A percentile compares a stretch with the other conserved stretches of the same genome.
These are phyloP conservation scores for Varanus komodoensis DNA, from an alignment of 2,113 vertebrate species.

Conservation along the genomic window DNA sequence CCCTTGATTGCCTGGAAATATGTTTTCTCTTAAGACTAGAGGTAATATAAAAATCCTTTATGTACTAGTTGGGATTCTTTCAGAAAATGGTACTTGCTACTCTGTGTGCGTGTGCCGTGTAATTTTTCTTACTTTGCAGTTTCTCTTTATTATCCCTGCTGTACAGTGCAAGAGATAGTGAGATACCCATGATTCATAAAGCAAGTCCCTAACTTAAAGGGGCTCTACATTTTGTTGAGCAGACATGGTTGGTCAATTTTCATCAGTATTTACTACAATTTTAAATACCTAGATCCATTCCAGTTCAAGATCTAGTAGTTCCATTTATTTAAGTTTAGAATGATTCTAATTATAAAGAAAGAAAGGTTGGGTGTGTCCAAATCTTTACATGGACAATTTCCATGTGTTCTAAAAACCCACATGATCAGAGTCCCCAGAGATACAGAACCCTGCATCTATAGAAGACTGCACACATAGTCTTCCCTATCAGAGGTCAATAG, in stretches of 20 bases:
- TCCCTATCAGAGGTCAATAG: too few species aligned
- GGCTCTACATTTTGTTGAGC: neutral
- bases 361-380: too few species aligned
- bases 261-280: neutral
- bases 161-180: neutral
- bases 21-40: neutral
- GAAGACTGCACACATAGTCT: too few species aligned
- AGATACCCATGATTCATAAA: neutral
- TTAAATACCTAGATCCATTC: neutral
- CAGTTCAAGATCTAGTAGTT: neutral
- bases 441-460: too few species aligned
- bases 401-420: too few species aligned
- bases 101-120: neutral
- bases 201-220: neutral
- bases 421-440: too few species aligned
- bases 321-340: neutral
- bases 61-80: neutral
- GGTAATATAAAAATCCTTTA: neutral
- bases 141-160: neutral
- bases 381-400: too few species aligned
- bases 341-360: too few species aligned
- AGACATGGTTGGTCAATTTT: neutral
- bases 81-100: neutral
- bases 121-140: neutral
- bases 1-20: constrained; percentile 37